Conservation (phyloP, 2,113 vertebrate species). For the Typhlomys cinereus region DNA sequence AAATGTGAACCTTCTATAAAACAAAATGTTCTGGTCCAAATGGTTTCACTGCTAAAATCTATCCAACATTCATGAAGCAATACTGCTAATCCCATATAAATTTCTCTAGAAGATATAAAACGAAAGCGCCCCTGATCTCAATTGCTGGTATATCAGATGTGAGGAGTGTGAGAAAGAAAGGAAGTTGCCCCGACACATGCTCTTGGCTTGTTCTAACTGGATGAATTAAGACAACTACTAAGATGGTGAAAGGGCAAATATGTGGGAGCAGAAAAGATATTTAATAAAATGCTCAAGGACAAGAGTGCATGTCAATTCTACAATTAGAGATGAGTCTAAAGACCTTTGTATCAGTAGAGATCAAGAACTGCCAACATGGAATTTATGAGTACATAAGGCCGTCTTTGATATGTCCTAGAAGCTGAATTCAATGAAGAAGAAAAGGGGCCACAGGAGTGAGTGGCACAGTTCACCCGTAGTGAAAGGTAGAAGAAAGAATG, state of each 20-base stretch:
- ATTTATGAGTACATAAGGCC: neutral
- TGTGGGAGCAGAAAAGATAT: neutral
- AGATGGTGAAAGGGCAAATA: neutral
- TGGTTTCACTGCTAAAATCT: neutral
- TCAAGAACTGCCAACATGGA: neutral
- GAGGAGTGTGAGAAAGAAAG: neutral
- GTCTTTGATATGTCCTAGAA: neutral
- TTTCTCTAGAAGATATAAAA: neutral
- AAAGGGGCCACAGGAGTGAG: neutral
- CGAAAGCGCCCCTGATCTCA: neutral
- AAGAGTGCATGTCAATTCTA: neutral
- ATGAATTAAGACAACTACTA: neutral
- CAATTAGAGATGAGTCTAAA: neutral
- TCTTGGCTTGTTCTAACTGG: neutral
- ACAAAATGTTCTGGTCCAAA: neutral
- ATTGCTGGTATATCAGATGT: neutral
- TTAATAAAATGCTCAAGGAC: neutral
- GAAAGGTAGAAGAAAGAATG: neutral
- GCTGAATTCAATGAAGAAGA: neutral
- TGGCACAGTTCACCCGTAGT: neutral
- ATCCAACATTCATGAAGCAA: neutral
- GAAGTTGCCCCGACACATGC: neutral
- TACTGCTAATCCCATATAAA: neutral
- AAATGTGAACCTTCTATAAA: neutral
- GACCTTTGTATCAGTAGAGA: neutral